These are phyloP conservation scores for Chelon auratus DNA, from an alignment of 2,797 vertebrate genomes.

Conservation along the genomic window DNA sequence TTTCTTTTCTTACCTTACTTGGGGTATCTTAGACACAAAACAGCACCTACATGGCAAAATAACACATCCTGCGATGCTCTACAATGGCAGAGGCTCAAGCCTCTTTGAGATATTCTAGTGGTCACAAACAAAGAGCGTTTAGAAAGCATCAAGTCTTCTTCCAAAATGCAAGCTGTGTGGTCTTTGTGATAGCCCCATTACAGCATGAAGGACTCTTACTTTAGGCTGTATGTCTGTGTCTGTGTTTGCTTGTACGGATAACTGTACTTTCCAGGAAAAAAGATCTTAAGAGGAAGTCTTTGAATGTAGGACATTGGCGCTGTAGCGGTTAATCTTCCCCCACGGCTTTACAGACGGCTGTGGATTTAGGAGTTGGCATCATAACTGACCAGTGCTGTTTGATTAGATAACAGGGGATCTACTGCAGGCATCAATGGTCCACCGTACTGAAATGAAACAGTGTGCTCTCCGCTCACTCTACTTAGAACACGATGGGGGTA, in stretches of 20 bases:
- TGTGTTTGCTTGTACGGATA: slow-evolving; percentile 80
- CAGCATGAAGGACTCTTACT: slow-evolving; percentile 82
- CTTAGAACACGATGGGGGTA: slow-evolving; percentile 80
- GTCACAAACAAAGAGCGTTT: slow-evolving; percentile 74
- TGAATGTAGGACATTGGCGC: slow-evolving; percentile 85
- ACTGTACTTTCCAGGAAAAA: slow-evolving; percentile 82
- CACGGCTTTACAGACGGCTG: slow-evolving; percentile 82
- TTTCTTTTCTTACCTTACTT: slow-evolving; percentile 72
- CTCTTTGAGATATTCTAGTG: slow-evolving; percentile 77
- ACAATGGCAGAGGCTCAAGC: slow-evolving; percentile 63
- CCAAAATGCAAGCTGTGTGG: slow-evolving; percentile 85
- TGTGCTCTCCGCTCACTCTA: slow-evolving; percentile 76
- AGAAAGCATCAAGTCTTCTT: slow-evolving; percentile 80
- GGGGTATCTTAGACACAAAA: slow-evolving; percentile 66
- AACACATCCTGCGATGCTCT: slow-evolving; percentile 65
- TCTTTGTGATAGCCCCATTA: slow-evolving; percentile 84
- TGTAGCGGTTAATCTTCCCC: slow-evolving; percentile 85
- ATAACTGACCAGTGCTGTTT: slow-evolving; percentile 85
- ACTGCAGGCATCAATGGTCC: slow-evolving; percentile 82
- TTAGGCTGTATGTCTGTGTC: slow-evolving; percentile 76
- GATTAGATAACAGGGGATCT: slow-evolving; percentile 86
- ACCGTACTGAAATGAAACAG: slow-evolving; percentile 81
- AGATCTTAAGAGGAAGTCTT: slow-evolving; percentile 86
- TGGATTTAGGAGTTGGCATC: slow-evolving; percentile 86
- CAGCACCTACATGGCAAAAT: slow-evolving; percentile 71